These are phyloP conservation scores for Alca torda DNA, from an alignment of 2,797 vertebrate species.

Conservation along the genomic window DNA sequence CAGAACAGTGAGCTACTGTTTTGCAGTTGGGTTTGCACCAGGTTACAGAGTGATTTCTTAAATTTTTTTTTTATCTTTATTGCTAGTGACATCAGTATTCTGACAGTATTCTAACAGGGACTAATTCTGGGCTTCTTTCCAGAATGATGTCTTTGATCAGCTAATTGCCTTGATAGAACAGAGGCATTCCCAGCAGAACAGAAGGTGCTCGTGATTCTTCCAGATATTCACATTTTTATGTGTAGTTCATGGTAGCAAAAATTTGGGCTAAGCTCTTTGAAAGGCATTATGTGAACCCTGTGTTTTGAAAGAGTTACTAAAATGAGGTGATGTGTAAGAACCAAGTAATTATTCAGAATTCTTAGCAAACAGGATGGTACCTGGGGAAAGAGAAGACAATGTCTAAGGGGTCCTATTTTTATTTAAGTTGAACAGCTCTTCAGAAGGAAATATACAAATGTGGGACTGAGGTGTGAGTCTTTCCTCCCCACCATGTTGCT, in stretches of 20 bases:
- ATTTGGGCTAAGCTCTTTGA: not conserved
- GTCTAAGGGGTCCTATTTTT: not conserved
- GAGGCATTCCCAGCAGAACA: conserved; percentile 16
- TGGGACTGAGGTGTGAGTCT: not conserved
- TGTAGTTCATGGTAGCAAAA: not conserved
- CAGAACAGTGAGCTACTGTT: not conserved
- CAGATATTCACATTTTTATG: not conserved
- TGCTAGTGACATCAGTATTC: conserved; percentile 1
- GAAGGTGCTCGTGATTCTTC: not conserved
- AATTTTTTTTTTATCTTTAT: conserved; percentile 5
- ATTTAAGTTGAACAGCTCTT: not conserved
- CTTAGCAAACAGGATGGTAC: not conserved
- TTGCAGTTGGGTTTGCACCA: not conserved
- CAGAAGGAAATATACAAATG: not conserved
- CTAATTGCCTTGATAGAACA: conserved; percentile 20
- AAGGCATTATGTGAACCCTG: not conserved
- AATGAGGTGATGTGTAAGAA: not conserved
- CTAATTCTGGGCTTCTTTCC: conserved; percentile 32
- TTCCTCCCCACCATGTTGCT: rapidly evolving
- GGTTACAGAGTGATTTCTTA: not conserved
- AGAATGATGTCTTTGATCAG: conserved; percentile 47
- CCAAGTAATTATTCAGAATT: not conserved
- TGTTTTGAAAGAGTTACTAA: not conserved
- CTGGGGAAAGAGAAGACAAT: not conserved
- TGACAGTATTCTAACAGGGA: not conserved